phyloP scores from a whole-genome alignment of 2,113 vertebrate species.

The Tupaia tana region DNA sequence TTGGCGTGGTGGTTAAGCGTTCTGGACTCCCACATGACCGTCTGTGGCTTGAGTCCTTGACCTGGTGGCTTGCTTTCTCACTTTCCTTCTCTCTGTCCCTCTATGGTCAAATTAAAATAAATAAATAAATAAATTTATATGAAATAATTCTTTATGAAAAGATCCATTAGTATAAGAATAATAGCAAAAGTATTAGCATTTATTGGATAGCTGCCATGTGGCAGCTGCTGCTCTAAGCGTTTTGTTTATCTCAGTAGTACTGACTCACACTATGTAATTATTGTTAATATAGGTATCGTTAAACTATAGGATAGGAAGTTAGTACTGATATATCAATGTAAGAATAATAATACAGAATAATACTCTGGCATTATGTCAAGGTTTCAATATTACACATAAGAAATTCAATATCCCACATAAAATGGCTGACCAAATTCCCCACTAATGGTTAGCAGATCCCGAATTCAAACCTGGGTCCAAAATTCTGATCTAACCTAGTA shows the following conservation, averaged over 20 bases:
- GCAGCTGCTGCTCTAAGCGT: neutral
- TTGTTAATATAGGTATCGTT: neutral
- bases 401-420: neutral
- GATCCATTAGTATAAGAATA: neutral
- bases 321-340: neutral
- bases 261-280: neutral
- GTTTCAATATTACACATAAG: neutral
- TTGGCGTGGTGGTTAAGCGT: too few species aligned
- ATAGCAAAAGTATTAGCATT: neutral
- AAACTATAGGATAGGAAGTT: neutral
- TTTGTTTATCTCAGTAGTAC: constrained; percentile 14
- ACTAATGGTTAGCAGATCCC: neutral
- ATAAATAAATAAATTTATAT: too few species aligned
- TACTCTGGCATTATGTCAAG: neutral
- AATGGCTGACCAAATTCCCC: neutral
- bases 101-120: too few species aligned
- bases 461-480: neutral
- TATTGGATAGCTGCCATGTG: neutral
- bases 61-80: too few species aligned
- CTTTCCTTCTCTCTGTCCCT: too few species aligned
- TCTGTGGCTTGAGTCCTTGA: too few species aligned
- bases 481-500: neutral
- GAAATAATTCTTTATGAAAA: neutral
- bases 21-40: too few species aligned
- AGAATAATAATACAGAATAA: neutral